Percentiles rank a stretch among this genome's conserved stretches.
These are phyloP conservation scores for Trimorus sp. DNA, from an alignment of 2,888 invertebrate species.

Conservation along the genomic window DNA sequence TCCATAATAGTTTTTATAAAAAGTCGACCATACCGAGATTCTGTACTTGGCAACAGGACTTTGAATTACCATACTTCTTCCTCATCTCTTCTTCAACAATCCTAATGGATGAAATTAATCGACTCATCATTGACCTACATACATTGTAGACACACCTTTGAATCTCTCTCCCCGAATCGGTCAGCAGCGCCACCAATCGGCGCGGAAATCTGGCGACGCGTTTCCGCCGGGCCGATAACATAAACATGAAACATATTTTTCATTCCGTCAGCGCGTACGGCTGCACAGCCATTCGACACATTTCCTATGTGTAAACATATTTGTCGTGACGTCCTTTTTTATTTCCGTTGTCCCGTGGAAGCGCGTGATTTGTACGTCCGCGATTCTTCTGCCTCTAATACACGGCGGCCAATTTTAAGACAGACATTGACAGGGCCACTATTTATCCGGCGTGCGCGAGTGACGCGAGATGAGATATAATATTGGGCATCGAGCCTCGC, in stretches of 20 bases:
- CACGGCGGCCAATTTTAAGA: constrained; percentile 35
- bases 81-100: no score
- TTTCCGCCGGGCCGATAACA: no score
- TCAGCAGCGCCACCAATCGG: no score
- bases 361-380: constrained; percentile 23
- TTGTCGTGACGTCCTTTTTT: constrained; percentile 21
- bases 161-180: no score
- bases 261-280: not conserved
- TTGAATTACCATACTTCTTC: no score
- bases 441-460: constrained; percentile 50
- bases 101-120: no score
- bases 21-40: no score
- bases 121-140: no score
- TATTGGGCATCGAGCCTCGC: constrained; percentile 61
- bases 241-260: not conserved
- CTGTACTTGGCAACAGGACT: no score
- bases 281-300: constrained; percentile 6
- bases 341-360: not conserved
- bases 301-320: constrained; percentile 23
- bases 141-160: no score
- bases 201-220: no score
- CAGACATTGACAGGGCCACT: constrained; percentile 53
- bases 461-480: constrained; percentile 62
- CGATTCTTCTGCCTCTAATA: constrained; percentile 34
- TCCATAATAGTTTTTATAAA: no score